A percentile compares a stretch with the other conserved stretches of the same genome.
phyloP scores from a whole-genome alignment of 2,113 vertebrate species.

The Sigmodon hispidus region DNA sequence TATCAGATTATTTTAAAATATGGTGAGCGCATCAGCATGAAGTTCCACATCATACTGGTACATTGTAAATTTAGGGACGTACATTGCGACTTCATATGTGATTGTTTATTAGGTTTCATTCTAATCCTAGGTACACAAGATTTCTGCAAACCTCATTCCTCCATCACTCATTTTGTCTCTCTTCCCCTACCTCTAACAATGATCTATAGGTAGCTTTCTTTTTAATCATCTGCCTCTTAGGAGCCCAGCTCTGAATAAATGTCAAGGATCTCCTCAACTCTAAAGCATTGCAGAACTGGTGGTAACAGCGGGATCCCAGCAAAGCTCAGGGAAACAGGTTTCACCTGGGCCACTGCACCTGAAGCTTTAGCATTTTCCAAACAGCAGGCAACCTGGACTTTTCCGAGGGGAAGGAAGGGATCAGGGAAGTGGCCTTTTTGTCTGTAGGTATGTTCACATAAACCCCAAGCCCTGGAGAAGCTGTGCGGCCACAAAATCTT shows the following conservation, averaged over 20 bases:
- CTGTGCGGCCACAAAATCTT: constrained; percentile 42
- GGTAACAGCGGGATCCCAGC: constrained; percentile 49
- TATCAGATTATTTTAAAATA: constrained; percentile 75
- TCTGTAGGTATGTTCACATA: not conserved
- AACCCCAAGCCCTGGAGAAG: constrained; percentile 42
- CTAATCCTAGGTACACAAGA: constrained; percentile 78
- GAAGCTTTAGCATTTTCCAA: constrained; percentile 42
- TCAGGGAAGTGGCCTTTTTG: not conserved
- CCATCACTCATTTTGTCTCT: constrained; percentile 51
- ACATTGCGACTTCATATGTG: constrained; percentile 79
- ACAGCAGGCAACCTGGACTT: constrained; percentile 33
- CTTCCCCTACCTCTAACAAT: constrained; percentile 21
- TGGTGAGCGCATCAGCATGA: constrained; percentile 30
- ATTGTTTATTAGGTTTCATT: constrained; percentile 84
- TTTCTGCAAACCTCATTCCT: constrained; percentile 35
- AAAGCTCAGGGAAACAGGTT: constrained; percentile 73
- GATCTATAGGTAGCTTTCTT: not conserved
- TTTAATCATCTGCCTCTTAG: constrained; percentile 39
- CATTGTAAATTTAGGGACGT: constrained; percentile 82
- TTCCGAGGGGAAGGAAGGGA: constrained; percentile 40
- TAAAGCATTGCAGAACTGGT: constrained; percentile 57
- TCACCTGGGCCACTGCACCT: constrained; percentile 42
- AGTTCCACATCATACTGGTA: constrained; percentile 82
- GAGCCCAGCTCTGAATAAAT: constrained; percentile 37
- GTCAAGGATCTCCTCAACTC: constrained; percentile 67